Conservation (phyloP, 2,113 vertebrate genomes). For the Raphicerus campestris region DNA sequence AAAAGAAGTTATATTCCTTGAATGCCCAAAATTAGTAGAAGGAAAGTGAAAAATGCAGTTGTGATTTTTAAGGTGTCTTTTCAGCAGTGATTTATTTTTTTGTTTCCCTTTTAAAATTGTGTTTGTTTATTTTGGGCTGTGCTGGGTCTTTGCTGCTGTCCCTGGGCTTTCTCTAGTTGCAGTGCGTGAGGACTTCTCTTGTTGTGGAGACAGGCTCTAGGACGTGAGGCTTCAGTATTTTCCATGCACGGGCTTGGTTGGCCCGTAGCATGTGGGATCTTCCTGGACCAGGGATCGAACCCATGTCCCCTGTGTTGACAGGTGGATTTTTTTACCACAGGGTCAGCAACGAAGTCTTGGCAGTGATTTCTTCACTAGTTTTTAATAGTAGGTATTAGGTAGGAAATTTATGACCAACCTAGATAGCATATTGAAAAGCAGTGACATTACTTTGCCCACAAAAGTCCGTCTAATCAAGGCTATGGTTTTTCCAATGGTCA, state of each 20-base stretch:
- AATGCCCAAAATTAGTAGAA: neutral
- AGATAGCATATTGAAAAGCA: too few species aligned
- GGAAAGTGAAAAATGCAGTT: neutral
- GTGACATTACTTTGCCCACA: too few species aligned
- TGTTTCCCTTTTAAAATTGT: neutral
- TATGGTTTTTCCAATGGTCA: too few species aligned
- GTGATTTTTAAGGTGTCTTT: neutral
- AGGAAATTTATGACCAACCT: neutral
- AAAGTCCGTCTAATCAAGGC: too few species aligned
- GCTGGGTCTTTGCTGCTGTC: neutral
- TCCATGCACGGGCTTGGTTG: neutral
- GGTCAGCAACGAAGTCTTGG: neutral
- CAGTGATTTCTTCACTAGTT: neutral
- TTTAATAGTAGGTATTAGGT: neutral
- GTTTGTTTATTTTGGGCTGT: neutral
- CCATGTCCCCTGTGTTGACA: neutral
- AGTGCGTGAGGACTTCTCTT: fast-evolving
- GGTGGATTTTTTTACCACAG: neutral
- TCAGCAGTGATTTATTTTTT: neutral
- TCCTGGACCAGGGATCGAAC: neutral
- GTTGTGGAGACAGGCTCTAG: neutral
- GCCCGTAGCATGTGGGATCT: neutral
- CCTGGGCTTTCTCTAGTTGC: neutral
- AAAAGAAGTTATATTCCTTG: neutral
- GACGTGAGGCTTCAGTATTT: neutral